Percentiles rank a stretch among this genome's conserved stretches.
These are phyloP conservation scores for Spinus olivaceus DNA, from an alignment of 2,797 vertebrate genomes.

Conservation along the genomic window DNA sequence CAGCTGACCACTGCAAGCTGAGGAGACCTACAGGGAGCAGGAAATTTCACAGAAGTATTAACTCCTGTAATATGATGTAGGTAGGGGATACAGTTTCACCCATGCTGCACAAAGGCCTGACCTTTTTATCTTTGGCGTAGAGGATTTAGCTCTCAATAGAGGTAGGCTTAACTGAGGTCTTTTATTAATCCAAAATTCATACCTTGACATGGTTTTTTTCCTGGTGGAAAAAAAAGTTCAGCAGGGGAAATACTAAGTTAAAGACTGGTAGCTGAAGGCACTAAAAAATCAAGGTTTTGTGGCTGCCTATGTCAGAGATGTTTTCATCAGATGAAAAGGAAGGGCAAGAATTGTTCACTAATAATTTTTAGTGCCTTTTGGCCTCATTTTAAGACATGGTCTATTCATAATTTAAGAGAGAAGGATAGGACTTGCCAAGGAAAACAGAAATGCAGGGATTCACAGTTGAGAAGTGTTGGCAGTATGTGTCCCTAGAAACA, in stretches of 20 bases:
- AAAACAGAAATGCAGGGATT: background rate
- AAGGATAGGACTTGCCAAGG: background rate
- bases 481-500: slow-evolving; percentile 4
- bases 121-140: background rate
- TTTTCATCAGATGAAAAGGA: background rate
- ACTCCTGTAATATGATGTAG: background rate
- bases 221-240: background rate
- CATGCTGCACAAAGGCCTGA: background rate
- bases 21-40: background rate
- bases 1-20: background rate
- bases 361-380: background rate
- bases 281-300: background rate
- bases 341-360: background rate
- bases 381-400: background rate
- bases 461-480: background rate
- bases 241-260: background rate
- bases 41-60: background rate
- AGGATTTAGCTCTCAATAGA: background rate
- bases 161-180: background rate
- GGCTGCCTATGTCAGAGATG: background rate
- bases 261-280: background rate
- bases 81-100: background rate
- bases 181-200: background rate
- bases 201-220: background rate
- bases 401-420: background rate